Evolutionary conservation across 2,797 vertebrate genomes (phyloP).

Genomic region (Lycodopsis pacificus): DNA sequence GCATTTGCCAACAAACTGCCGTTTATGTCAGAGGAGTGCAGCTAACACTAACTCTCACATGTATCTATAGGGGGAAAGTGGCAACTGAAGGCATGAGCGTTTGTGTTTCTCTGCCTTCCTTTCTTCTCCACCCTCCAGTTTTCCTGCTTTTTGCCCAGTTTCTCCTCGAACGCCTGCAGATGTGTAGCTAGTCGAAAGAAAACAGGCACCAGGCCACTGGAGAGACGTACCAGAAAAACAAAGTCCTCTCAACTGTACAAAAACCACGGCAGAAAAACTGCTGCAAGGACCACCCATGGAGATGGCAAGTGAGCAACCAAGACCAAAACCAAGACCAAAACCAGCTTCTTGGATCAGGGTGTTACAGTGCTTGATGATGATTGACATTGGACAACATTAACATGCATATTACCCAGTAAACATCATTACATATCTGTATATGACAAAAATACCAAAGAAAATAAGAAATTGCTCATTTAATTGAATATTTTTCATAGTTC

Average conservation of each 20-base stretch:
- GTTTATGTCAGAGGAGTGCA: slow-evolving; percentile 63
- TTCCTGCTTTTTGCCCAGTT: slow-evolving; percentile 57
- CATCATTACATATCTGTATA: background rate
- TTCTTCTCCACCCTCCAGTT: slow-evolving; percentile 42
- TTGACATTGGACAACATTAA: background rate
- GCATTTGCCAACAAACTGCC: slow-evolving; percentile 67
- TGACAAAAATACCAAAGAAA: background rate
- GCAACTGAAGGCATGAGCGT: slow-evolving; percentile 46
- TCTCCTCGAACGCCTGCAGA: slow-evolving; percentile 66
- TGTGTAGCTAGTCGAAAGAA: slow-evolving; percentile 78
- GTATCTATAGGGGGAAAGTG: slow-evolving; percentile 49
- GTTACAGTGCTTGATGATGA: slow-evolving; percentile 29
- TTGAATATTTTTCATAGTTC: background rate
- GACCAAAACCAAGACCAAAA: slow-evolving; percentile 63
- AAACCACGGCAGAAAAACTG: slow-evolving; percentile 71
- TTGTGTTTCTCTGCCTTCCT: slow-evolving; percentile 47
- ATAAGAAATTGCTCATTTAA: background rate
- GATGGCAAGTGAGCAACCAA: slow-evolving; percentile 69
- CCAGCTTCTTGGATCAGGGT: slow-evolving; percentile 56
- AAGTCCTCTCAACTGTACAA: slow-evolving; percentile 78
- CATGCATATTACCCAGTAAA: background rate
- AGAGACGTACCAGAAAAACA: slow-evolving; percentile 79
- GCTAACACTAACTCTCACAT: slow-evolving; percentile 55
- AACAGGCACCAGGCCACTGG: slow-evolving; percentile 73
- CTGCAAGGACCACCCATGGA: slow-evolving; percentile 78